phyloP scores from a whole-genome alignment of 2,888 invertebrate genomes.

The Bimastos eiseni region DNA sequence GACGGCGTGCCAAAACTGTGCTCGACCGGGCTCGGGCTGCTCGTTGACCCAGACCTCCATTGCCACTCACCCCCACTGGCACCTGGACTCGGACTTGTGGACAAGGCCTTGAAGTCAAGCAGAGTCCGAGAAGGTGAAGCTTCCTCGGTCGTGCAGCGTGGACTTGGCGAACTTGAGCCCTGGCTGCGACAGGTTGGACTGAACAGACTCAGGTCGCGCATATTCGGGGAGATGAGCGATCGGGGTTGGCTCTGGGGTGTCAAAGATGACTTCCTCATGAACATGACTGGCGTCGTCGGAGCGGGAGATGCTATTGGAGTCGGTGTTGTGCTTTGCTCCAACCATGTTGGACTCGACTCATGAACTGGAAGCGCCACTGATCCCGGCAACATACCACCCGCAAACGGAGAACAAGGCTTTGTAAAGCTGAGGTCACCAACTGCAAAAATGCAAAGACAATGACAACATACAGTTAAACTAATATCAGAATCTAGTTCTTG shows the following conservation, averaged over 20 bases:
- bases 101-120: slow-evolving; percentile 9
- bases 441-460: not conserved
- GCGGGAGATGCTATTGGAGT: slow-evolving; percentile 13
- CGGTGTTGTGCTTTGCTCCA: not conserved
- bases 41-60: not conserved
- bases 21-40: slow-evolving; percentile 16
- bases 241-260: slow-evolving; percentile 3
- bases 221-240: not conserved
- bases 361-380: not conserved
- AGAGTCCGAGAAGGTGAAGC: slow-evolving; percentile 14
- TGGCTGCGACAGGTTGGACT: slow-evolving; percentile 19
- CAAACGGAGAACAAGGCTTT: not conserved
- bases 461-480: not conserved
- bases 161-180: not conserved
- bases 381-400: not conserved
- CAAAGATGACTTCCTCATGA: slow-evolving; percentile 10
- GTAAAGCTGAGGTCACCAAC: slow-evolving; percentile 23
- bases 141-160: not conserved
- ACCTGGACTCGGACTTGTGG: slow-evolving; percentile 9
- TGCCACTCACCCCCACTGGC: slow-evolving; percentile 7
- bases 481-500: not conserved
- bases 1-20: not conserved
- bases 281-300: not conserved
- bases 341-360: not conserved
- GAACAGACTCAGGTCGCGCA: slow-evolving; percentile 17